A percentile compares a stretch with the other conserved stretches of the same genome.
Conservation (phyloP, 2,113 vertebrate species). For the Ranitomeya imitator region DNA sequence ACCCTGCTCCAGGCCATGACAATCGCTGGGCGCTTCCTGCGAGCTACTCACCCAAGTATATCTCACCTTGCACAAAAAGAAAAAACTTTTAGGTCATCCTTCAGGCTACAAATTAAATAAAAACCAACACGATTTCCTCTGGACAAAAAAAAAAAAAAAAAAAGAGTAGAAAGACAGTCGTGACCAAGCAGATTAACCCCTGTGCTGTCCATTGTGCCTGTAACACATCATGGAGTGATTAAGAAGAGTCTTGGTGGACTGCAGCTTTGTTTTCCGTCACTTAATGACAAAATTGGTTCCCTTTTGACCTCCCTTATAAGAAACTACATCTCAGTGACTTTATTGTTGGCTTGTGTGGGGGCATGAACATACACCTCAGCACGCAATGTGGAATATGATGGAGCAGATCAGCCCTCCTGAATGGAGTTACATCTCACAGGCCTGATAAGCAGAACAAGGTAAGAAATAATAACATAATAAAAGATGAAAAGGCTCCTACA, state of each 20-base stretch:
- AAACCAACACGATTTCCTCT: constrained; percentile 31
- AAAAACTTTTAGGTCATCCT: constrained; percentile 29
- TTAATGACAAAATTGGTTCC: neutral
- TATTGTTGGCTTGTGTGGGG: neutral
- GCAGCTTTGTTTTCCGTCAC: neutral
- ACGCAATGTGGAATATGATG: neutral
- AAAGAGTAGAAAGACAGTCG: neutral
- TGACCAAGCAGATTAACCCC: constrained; percentile 27
- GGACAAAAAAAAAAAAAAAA: constrained; percentile 25
- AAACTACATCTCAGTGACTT: constrained; percentile 14
- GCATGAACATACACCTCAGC: neutral
- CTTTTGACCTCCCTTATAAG: constrained; percentile 45
- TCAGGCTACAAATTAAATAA: constrained; percentile 49
- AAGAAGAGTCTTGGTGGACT: neutral
- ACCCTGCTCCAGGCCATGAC: neutral
- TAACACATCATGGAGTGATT: constrained; percentile 23
- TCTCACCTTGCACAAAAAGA: constrained; percentile 20
- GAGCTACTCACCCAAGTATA: constrained; percentile 20
- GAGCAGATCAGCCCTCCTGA: neutral
- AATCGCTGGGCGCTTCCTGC: constrained; percentile 17
- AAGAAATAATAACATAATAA: neutral
- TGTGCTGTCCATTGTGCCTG: constrained; percentile 17
- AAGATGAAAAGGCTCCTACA: neutral
- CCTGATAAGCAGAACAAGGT: neutral
- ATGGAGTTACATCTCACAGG: constrained; percentile 16